phyloP scores from a whole-genome alignment of 1,140 invertebrate species.

The Bombus difficillimus region DNA sequence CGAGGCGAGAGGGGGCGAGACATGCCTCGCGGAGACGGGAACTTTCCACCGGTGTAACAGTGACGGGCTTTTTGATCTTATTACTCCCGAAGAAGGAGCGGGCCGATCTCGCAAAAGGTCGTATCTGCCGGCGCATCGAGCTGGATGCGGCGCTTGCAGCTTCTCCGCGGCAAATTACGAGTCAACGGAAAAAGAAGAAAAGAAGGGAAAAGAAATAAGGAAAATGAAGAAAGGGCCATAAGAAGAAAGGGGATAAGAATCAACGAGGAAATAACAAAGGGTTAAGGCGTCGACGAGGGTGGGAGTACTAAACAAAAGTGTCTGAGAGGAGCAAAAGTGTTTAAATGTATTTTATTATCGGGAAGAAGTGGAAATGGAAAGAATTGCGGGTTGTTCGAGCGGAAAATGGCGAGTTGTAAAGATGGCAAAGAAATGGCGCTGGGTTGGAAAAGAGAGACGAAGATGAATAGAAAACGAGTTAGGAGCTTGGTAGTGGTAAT shows the following conservation, averaged over 20 bases:
- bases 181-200: background rate
- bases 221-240: background rate
- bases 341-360: slow-evolving; percentile 7
- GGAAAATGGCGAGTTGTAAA: background rate
- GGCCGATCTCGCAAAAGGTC: slow-evolving; percentile 50
- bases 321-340: too few relatives aligned
- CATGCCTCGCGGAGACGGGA: slow-evolving; percentile 47
- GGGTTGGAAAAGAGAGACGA: background rate
- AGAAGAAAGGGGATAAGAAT: slow-evolving; percentile 32
- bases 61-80: slow-evolving; percentile 50
- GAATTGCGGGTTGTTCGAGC: background rate
- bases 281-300: slow-evolving; percentile 28
- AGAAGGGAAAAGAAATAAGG: background rate
- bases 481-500: background rate
- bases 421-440: background rate
- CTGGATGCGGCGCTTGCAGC: slow-evolving; percentile 36
- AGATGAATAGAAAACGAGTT: background rate
- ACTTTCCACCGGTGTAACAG: slow-evolving; percentile 17
- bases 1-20: background rate
- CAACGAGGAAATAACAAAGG: slow-evolving; percentile 35
- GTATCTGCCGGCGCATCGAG: slow-evolving; percentile 60
- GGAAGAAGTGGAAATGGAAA: background rate
- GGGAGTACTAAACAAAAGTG: slow-evolving; percentile 6
- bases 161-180: slow-evolving; percentile 43
- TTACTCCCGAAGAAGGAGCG: slow-evolving; percentile 54